Evolutionary conservation across 2,888 invertebrate species (phyloP), one percentile per base, ranked within the genome.

Genomic region (Clostera curtula): DNA sequence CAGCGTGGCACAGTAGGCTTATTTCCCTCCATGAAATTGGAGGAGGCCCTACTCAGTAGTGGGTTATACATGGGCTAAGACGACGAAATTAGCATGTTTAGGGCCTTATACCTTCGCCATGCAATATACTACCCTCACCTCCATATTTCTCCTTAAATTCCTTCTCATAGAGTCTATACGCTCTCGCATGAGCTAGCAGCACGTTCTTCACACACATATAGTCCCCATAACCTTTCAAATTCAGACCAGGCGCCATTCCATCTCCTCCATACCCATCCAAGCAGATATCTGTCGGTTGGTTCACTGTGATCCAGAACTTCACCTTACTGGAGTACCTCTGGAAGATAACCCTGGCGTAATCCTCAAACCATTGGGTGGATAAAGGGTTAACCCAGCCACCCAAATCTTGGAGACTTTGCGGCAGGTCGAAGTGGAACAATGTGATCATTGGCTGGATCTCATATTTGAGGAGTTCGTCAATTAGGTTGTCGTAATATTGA

Each of bases 291-390:
- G 66, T 69, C 0, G 88, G 88, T 40, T 90, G 88, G 53, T 89
- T 89, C 1, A 88, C 62, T 0, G 89, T 89, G 1, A 88, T 74
- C 88, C 89, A 89, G 22, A 69, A 72, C 36, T 85, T 77, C 0
- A 86, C 87, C 36, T 75, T 73, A 20, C 71, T 67, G 0, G 83
- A 85, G 35, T 76, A 86, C 40, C 63, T 55, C 3, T 67, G 42
- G 38, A 76, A 86, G 1, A 82, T 41, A 2, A 82, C 40, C 9
- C 56, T 61, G 0, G 86, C 79, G 43, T 86, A 87, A 5, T 79
- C 69, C 29, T 68, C 67, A 29, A 87, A 87, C 73, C 86, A 85
- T 12, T 68, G 45, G 0, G 38, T 25, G 0, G 58, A 50, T 0
- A 58, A 29, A 0, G 73, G 63, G 27, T 71, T 74, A 0, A 58